Percentiles rank a stretch among this genome's conserved stretches.
These are phyloP conservation scores for Misgurnus anguillicaudatus DNA, from an alignment of 2,113 vertebrate species.

Conservation along the genomic window DNA sequence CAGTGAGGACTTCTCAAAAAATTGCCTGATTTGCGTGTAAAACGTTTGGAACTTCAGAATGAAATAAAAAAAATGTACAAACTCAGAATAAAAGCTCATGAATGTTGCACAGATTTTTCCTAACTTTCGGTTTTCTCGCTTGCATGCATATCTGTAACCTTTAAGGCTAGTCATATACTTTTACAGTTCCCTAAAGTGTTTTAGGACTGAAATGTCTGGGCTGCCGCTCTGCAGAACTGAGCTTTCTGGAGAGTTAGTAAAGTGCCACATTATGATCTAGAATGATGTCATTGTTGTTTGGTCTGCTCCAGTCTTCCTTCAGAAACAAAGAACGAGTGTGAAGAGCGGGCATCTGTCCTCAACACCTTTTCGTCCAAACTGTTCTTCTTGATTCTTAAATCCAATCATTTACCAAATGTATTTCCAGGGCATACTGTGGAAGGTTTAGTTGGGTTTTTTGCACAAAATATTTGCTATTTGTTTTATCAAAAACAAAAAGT, in stretches of 20 bases:
- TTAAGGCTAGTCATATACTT: neutral
- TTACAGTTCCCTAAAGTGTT: conserved; percentile 12
- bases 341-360: neutral
- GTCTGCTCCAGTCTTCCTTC: neutral
- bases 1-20: neutral
- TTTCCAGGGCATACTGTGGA: too few species aligned
- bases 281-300: conserved; percentile 37
- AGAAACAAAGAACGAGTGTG: neutral
- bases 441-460: too few species aligned
- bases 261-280: conserved; percentile 15
- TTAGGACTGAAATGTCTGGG: neutral
- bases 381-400: neutral
- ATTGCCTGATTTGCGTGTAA: neutral
- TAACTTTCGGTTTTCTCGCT: conserved; percentile 1
- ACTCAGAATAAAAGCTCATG: neutral
- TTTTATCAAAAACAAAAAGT: too few species aligned
- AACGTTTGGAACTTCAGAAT: neutral
- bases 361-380: neutral
- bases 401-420: too few species aligned
- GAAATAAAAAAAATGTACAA: neutral
- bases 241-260: neutral
- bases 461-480: too few species aligned
- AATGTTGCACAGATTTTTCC: neutral
- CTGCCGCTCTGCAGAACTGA: neutral
- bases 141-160: neutral